Conservation (phyloP, 2,888 invertebrate genomes). For the Schrankia costaestrigalis region DNA sequence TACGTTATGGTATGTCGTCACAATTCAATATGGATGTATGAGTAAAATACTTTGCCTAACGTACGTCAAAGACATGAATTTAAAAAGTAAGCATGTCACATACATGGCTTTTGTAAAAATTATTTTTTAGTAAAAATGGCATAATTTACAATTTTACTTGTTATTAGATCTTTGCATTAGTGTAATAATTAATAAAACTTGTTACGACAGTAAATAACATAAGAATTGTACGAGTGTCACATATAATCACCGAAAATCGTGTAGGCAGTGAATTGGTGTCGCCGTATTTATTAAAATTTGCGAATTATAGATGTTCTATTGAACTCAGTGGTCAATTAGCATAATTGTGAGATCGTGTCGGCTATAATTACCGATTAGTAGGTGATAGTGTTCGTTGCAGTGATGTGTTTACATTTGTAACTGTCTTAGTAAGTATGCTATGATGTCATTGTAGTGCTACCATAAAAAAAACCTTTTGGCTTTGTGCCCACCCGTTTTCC, state of each 20-base stretch:
- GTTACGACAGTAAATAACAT: conserved; percentile 45
- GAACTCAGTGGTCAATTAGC: conserved; percentile 38
- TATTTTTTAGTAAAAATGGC: conserved; percentile 55
- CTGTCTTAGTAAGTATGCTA: conserved; percentile 67
- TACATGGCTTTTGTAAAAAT: conserved; percentile 58
- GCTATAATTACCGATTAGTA: conserved; percentile 40
- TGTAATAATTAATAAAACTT: conserved; percentile 29
- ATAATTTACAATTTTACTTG: conserved; percentile 42
- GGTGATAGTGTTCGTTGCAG: conserved; percentile 50
- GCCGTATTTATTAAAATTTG: conserved; percentile 55
- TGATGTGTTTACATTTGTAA: conserved; percentile 78
- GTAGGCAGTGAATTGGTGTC: conserved; percentile 70
- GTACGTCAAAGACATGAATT: conserved; percentile 64
- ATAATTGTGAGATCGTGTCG: conserved; percentile 30
- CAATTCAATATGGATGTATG: too few relatives aligned
- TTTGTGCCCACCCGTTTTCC: conserved; percentile 79
- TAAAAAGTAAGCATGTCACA: conserved; percentile 74
- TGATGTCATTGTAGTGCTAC: conserved; percentile 76
- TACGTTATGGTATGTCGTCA: too few relatives aligned
- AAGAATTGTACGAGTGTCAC: conserved; percentile 35
- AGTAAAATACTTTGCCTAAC: too few relatives aligned
- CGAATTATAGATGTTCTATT: conserved; percentile 42
- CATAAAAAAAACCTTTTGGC: conserved; percentile 77
- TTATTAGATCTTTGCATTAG: conserved; percentile 28
- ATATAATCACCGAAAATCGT: conserved; percentile 52